Percentiles rank a stretch among this genome's conserved stretches.
Conservation (phyloP, 2,797 vertebrate genomes). For the Denticeps clupeoides region DNA sequence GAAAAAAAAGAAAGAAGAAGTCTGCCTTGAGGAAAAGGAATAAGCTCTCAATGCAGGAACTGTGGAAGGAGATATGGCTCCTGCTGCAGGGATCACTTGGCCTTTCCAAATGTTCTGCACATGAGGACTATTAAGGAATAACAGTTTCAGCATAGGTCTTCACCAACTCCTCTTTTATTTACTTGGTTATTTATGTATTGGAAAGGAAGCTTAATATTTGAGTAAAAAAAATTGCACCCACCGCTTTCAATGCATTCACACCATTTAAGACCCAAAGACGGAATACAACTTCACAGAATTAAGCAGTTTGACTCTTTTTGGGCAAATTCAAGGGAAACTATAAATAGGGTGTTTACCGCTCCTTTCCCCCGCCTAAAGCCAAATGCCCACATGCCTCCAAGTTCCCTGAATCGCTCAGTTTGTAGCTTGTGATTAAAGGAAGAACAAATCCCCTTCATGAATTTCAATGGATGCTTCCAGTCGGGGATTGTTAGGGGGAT, state of each 20-base stretch:
- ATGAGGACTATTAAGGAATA: neutral
- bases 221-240: neutral
- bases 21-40: constrained; percentile 8
- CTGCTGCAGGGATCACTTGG: constrained; percentile 29
- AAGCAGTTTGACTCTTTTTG: too few relatives aligned
- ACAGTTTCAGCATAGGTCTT: neutral
- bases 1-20: neutral
- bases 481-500: neutral
- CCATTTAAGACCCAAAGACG: too few relatives aligned
- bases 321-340: too few relatives aligned
- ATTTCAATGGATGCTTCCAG: neutral
- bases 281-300: constrained; percentile 4
- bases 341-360: constrained; percentile 7
- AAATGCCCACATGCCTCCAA: constrained; percentile 17
- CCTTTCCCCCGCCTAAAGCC: constrained; percentile 7
- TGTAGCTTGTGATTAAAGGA: constrained; percentile 16
- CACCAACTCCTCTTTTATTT: neutral
- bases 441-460: neutral
- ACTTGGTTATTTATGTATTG: neutral
- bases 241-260: too few relatives aligned
- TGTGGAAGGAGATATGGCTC: constrained; percentile 24
- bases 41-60: constrained; percentile 18
- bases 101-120: constrained; percentile 13
- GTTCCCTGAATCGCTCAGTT: constrained; percentile 10
- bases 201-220: neutral